A percentile compares a stretch with the other conserved stretches of the same genome.
Conservation (phyloP, 2,888 invertebrate species). For the Drosophila cracens region DNA sequence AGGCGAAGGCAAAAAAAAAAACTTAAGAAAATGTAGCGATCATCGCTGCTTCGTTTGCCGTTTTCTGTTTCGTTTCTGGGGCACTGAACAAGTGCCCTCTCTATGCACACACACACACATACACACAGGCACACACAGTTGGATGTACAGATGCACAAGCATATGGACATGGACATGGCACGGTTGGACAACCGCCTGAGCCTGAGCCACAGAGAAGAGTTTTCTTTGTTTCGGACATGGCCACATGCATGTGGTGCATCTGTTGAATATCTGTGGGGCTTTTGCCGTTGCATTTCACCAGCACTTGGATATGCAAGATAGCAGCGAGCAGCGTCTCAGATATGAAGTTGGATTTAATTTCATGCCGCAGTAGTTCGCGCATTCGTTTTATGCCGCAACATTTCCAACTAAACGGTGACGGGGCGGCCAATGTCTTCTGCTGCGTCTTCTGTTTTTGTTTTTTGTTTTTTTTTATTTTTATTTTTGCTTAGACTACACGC, state of each 20-base stretch:
- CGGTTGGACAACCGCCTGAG: slow-evolving; percentile 73
- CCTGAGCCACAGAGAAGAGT: slow-evolving; percentile 63
- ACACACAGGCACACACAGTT: slow-evolving; percentile 7
- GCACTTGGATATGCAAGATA: slow-evolving; percentile 81
- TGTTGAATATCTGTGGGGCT: slow-evolving; percentile 59
- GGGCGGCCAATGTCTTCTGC: slow-evolving; percentile 34
- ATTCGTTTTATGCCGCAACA: slow-evolving; percentile 70
- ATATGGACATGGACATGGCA: slow-evolving; percentile 62
- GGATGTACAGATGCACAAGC: slow-evolving; percentile 8
- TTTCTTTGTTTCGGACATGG: slow-evolving; percentile 78
- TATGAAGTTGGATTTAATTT: slow-evolving; percentile 82
- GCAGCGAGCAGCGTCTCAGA: slow-evolving; percentile 56
- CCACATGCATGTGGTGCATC: slow-evolving; percentile 76
- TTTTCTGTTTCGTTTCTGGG: slow-evolving; percentile 62
- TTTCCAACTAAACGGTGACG: slow-evolving; percentile 71
- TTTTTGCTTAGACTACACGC: slow-evolving; percentile 58
- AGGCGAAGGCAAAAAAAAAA: slow-evolving; percentile 56
- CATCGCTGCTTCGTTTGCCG: slow-evolving; percentile 64
- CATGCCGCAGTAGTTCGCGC: slow-evolving; percentile 83
- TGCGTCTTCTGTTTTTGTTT: slow-evolving; percentile 8
- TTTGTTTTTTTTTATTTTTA: neutral
- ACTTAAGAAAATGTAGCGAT: slow-evolving; percentile 75
- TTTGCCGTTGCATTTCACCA: slow-evolving; percentile 64
- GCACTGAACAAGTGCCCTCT: slow-evolving; percentile 80
- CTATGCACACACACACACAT: slow-evolving; percentile 59